Evolutionary conservation across 2,113 vertebrate genomes (phyloP), one percentile per base, ranked within the genome.

Genomic region (Dipodomys ordii): DNA sequence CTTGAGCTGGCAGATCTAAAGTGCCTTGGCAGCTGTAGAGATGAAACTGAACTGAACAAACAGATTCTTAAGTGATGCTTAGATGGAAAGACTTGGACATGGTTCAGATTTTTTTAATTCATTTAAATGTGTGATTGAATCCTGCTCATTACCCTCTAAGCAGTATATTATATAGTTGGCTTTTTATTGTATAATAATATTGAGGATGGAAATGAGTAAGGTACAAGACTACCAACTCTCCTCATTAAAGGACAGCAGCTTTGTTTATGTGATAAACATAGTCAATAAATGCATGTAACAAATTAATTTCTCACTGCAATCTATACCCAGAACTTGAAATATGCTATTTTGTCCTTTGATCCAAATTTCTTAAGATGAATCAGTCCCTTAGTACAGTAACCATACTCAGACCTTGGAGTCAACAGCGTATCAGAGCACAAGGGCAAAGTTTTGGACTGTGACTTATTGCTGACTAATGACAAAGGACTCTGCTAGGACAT

Each of bases 11-110:
- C 98, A 98, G 97, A 96, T 97, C 96, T 97, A 95, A 97, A 98
- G 97, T 97, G 97, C 96, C 97, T 98, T 98, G 98, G 98, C 98
- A 98, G 97, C 98, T 98, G 98, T 94, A 96, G 97, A 98, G 98
- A 98, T 97, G 97, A 98, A 98, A 98, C 98, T 98, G 97, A 98
- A 98, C 98, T 97, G 98, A 98, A 98, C 98, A 98, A 98, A 98
- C 98, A 98, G 98, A 98, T 98, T 98, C 98, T 98, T 98, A 98
- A 98, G 97, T 97, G 98, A 98, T 98, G 98, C 98, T 98, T 98
- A 98, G 97, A 98, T 96, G 96, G 98, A 96, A 98, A 95, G 98
- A 98, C 97, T 98, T 98, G 98, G 98, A 98, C 97, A 98, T 77
- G 96, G 95, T 98, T 98, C 98, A 98, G 98, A n/a, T 94, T 98